Base-by-base conservation (phyloP, 2,113 vertebrate species). In the Muntiacus reevesi region DNA sequence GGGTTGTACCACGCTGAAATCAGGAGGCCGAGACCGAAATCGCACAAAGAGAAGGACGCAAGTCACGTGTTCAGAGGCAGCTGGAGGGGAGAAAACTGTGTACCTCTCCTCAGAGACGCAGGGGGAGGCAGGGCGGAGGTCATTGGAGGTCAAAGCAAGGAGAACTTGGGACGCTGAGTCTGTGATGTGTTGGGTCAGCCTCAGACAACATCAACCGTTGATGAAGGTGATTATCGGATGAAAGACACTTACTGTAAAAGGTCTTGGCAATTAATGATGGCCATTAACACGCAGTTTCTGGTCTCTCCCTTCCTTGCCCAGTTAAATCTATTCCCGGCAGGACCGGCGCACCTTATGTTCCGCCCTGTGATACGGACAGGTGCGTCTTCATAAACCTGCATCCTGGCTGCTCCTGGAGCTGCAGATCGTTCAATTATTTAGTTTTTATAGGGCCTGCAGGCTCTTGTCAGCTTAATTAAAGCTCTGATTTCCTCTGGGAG, bases 401-500 rank as follows among this genome's bases (percentile, higher is more conserved):
- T 57, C 60, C 52, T 36, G 13, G n/a, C 54, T 16, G 27, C 36
- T 55, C 50, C 28, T 14, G n/a, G 59, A 45, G 71, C 52, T 36
- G 52, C 33, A 21, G 33, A 62, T 43, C 7, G 62, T 82, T 94
- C 76, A 95, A 87, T 97, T 67, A 97, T 87, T 83, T 52, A 62
- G 81, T 40, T 89, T 86, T 89, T 43, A 76, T 55, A 93, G 86
- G 45, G 36, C 33, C 1, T 50, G 71, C 40, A 62, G 62, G 52
- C 47, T 93, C 54, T 67, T 76, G 81, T 50, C 62, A 87, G 86
- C 86, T 82, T 97, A 95, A 95, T 96, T 93, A 93, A 74, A 86
- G 36, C 89, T 76, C 87, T 87, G 11, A 83, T 93, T 33, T 96
- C 89, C 82, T 87, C 86, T 19, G 86, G 95, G 95, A 93, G 15